A percentile compares a stretch with the other conserved stretches of the same genome.
These are phyloP conservation scores for Drosophila crucigera DNA, from an alignment of 2,888 invertebrate genomes.

Conservation along the genomic window DNA sequence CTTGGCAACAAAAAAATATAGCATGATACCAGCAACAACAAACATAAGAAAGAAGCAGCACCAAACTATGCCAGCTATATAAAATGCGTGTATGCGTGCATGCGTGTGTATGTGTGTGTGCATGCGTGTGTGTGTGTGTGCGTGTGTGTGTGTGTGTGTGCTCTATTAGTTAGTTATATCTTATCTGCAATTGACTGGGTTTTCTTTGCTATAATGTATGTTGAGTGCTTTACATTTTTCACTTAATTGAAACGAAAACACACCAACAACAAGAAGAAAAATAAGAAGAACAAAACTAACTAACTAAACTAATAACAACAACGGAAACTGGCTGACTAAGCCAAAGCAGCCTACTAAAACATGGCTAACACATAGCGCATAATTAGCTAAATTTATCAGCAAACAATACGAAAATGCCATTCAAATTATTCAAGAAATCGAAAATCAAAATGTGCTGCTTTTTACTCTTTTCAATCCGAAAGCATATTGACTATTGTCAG, in stretches of 20 bases:
- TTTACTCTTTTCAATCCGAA: background rate
- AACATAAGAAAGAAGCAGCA: constrained; percentile 40
- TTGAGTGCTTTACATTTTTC: constrained; percentile 53
- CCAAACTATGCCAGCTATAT: constrained; percentile 65
- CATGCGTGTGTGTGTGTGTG: constrained; percentile 1
- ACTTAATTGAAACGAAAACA: constrained; percentile 62
- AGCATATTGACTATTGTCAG: background rate
- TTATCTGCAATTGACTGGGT: constrained; percentile 62
- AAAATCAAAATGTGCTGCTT: constrained; percentile 20
- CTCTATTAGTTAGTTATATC: constrained; percentile 60
- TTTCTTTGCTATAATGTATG: constrained; percentile 44
- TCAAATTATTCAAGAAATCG: constrained; percentile 37
- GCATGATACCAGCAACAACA: constrained; percentile 23
- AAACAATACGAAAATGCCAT: constrained; percentile 14
- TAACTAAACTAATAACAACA: constrained; percentile 11
- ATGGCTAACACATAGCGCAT: constrained; percentile 33
- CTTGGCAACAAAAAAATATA: constrained; percentile 69
- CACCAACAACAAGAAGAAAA: constrained; percentile 1
- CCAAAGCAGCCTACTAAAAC: constrained; percentile 18
- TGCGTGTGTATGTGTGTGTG: background rate
- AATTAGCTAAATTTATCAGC: constrained; percentile 32
- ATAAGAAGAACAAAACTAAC: constrained; percentile 1
- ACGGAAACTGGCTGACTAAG: background rate
- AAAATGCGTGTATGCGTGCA: background rate
- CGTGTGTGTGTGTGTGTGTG: constrained; percentile 9